These are phyloP conservation scores for Brachyhypopomus gauderio DNA, from an alignment of 2,113 vertebrate species.

Conservation along the genomic window DNA sequence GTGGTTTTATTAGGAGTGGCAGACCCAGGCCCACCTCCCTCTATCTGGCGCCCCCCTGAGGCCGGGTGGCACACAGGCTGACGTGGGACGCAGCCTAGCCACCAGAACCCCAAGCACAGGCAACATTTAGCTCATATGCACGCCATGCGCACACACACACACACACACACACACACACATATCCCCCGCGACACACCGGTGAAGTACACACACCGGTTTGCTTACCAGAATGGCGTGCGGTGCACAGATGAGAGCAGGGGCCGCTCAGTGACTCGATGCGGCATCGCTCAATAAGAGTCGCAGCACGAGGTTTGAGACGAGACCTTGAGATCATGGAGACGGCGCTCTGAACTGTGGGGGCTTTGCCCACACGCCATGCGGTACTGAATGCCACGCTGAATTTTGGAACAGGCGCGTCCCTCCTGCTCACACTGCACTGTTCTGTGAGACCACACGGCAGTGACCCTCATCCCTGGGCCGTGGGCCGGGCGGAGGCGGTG, in stretches of 20 bases:
- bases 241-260: neutral
- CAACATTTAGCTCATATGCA: constrained; percentile 13
- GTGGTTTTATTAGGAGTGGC: constrained; percentile 65
- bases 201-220: constrained; percentile 6
- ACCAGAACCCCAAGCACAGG: constrained; percentile 36
- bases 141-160: neutral
- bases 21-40: constrained; percentile 40
- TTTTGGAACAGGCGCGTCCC: neutral
- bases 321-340: constrained; percentile 6
- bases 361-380: neutral
- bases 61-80: constrained; percentile 38
- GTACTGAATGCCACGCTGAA: neutral
- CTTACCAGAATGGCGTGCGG: neutral
- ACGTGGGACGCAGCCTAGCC: constrained; percentile 43
- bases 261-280: neutral
- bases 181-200: no score
- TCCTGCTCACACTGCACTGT: neutral
- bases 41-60: constrained; percentile 44
- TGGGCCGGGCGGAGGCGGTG: no score
- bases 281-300: neutral
- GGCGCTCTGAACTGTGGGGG: neutral
- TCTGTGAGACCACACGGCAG: neutral
- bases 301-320: neutral
- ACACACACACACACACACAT: neutral
- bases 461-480: no score